Evolutionary conservation across 2,888 invertebrate genomes (phyloP).

Genomic region (Aphidoletes aphidimyza): DNA sequence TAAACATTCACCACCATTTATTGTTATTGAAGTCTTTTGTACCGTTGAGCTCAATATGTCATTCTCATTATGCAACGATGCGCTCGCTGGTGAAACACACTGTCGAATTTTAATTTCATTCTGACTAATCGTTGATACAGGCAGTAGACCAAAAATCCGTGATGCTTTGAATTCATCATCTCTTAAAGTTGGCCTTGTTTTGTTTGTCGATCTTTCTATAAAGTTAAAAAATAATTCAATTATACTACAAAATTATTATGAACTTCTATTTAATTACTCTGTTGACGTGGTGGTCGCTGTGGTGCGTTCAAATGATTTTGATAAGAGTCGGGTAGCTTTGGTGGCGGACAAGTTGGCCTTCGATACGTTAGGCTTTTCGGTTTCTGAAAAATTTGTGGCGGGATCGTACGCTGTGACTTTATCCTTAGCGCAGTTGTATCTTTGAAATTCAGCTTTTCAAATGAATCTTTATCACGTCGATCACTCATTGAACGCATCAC

Average conservation of each 20-base stretch:
- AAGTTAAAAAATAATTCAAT: neutral
- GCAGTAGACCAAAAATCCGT: slow-evolving; percentile 49
- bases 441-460: slow-evolving; percentile 70
- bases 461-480: slow-evolving; percentile 65
- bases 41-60: slow-evolving; percentile 66
- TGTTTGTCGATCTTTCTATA: neutral
- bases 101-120: slow-evolving; percentile 69
- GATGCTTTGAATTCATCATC: slow-evolving; percentile 53
- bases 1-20: slow-evolving; percentile 79
- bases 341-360: slow-evolving; percentile 68
- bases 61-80: slow-evolving; percentile 70
- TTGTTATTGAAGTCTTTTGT: slow-evolving; percentile 78
- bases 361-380: slow-evolving; percentile 55
- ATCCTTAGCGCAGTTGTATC: slow-evolving; percentile 87
- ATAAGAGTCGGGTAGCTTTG: slow-evolving; percentile 64
- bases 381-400: slow-evolving; percentile 71
- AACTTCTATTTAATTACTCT: neutral
- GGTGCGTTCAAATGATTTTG: neutral
- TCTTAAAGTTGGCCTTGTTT: neutral
- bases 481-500: slow-evolving; percentile 65
- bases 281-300: slow-evolving; percentile 57
- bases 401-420: slow-evolving; percentile 71
- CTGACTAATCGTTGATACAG: slow-evolving; percentile 59
- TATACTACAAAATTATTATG: neutral
- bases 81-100: slow-evolving; percentile 62